Conservation (phyloP, 1,140 invertebrate species). For the Drosophila watanabei region DNA sequence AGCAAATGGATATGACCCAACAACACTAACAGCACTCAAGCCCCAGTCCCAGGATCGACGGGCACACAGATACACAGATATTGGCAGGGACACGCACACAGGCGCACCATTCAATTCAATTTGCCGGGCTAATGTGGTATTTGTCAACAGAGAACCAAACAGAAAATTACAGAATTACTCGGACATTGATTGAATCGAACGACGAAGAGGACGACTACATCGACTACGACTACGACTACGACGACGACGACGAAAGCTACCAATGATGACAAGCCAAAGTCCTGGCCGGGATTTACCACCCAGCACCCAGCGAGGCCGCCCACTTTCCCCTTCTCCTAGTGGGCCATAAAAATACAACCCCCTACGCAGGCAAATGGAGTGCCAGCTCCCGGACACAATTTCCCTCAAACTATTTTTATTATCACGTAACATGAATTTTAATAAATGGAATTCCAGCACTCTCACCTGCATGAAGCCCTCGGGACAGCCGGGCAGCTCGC, state of each 20-base stretch:
- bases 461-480: slow-evolving; percentile 92
- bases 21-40: slow-evolving; percentile 56
- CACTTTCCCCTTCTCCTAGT: neutral
- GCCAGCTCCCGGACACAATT: slow-evolving; percentile 56
- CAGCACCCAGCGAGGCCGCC: slow-evolving; percentile 1
- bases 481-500: slow-evolving; percentile 89
- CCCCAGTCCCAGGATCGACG: slow-evolving; percentile 44
- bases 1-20: slow-evolving; percentile 39
- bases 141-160: slow-evolving; percentile 74
- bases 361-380: slow-evolving; percentile 68
- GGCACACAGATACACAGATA: slow-evolving; percentile 24
- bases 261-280: slow-evolving; percentile 46
- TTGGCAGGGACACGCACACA: slow-evolving; percentile 31
- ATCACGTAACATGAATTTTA: slow-evolving; percentile 77
- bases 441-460: slow-evolving; percentile 72
- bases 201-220: slow-evolving; percentile 21
- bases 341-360: slow-evolving; percentile 66
- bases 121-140: slow-evolving; percentile 82
- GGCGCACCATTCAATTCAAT: slow-evolving; percentile 77
- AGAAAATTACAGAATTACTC: slow-evolving; percentile 83
- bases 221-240: slow-evolving; percentile 13
- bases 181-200: slow-evolving; percentile 82
- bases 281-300: slow-evolving; percentile 24
- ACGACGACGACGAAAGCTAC: slow-evolving; percentile 47
- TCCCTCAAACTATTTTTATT: slow-evolving; percentile 45